Conservation (phyloP, 2,113 vertebrate species). For the Spermophilus dauricus region DNA sequence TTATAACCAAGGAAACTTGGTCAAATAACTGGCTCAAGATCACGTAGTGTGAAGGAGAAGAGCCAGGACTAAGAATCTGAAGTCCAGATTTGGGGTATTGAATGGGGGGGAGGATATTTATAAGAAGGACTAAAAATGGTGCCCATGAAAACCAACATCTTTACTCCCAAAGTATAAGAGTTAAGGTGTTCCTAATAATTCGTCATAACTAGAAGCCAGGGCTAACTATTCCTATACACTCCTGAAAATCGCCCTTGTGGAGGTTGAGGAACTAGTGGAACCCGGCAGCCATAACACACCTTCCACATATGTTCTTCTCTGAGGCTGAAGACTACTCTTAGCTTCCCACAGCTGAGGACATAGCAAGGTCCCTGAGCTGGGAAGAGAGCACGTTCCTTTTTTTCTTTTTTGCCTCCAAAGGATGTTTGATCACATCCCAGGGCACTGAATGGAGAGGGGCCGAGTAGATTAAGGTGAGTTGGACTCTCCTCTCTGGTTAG, state of each 20-base stretch:
- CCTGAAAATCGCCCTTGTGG: background rate
- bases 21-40: conserved; percentile 3
- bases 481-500: background rate
- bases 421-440: background rate
- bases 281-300: background rate
- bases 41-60: background rate
- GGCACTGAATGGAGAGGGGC: background rate
- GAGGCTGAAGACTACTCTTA: background rate
- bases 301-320: background rate
- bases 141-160: background rate
- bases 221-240: background rate
- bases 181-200: background rate
- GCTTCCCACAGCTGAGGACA: background rate
- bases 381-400: background rate
- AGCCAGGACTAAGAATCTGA: background rate
- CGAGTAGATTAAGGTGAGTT: background rate
- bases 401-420: background rate
- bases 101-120: background rate
- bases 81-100: background rate
- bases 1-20: conserved; percentile 23
- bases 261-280: background rate
- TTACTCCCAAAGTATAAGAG: background rate
- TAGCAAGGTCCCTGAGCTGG: background rate
- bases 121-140: conserved; percentile 8
- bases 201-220: background rate